A percentile compares a stretch with the other conserved stretches of the same genome.
These are phyloP conservation scores for Geotrypetes seraphini DNA, from an alignment of 2,797 vertebrate species.

Conservation along the genomic window DNA sequence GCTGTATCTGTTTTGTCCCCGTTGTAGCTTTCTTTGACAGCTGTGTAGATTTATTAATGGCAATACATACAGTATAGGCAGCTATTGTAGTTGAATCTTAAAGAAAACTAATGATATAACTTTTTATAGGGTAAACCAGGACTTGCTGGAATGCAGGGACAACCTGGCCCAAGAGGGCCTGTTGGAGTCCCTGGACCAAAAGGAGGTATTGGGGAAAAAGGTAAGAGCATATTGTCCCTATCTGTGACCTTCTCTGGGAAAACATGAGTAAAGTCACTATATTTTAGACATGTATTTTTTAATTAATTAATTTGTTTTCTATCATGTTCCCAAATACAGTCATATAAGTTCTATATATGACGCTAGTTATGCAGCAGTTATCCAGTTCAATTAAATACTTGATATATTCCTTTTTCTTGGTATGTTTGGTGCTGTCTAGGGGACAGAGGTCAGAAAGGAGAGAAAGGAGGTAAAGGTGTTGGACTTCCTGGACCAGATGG, in stretches of 20 bases:
- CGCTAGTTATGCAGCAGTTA: too few species aligned
- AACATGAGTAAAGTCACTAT: too few species aligned
- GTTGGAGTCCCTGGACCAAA: slow-evolving; percentile 47
- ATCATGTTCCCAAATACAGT: too few species aligned
- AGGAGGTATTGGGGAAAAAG: slow-evolving; percentile 45
- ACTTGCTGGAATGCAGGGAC: slow-evolving; percentile 43
- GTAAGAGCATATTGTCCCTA: slow-evolving; percentile 24
- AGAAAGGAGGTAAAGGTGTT: slow-evolving; percentile 33
- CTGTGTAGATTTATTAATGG: too few species aligned
- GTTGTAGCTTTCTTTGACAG: too few species aligned
- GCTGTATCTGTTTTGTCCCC: too few species aligned
- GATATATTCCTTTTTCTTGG: background rate
- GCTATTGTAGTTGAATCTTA: too few species aligned
- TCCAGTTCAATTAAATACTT: background rate
- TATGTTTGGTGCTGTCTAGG: slow-evolving; percentile 29
- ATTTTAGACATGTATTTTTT: too few species aligned
- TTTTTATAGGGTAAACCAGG: slow-evolving; percentile 51
- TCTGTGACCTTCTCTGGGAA: too few species aligned
- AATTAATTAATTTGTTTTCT: too few species aligned
- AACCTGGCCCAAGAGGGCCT: slow-evolving; percentile 43
- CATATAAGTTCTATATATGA: too few species aligned
- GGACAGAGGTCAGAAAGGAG: slow-evolving; percentile 45
- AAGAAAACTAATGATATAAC: background rate
- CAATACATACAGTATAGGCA: too few species aligned
- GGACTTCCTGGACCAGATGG: slow-evolving; percentile 45